Evolutionary conservation across 1,140 invertebrate genomes (phyloP), one percentile per base, ranked within the genome.

Genomic region (Drosophila kepulauana): DNA sequence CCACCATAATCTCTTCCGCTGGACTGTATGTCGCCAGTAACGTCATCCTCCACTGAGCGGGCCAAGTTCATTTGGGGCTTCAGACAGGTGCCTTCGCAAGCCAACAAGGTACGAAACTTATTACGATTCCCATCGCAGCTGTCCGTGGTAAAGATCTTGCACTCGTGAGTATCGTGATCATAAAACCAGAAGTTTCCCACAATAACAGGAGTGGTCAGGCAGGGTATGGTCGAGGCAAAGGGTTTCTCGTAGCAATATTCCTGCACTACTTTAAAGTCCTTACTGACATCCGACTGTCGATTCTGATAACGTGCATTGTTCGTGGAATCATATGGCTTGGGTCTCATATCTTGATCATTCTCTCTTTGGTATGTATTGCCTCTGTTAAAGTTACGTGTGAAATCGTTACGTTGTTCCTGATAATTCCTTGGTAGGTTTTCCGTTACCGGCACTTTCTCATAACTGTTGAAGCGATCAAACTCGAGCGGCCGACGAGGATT

Each of bases 161-260:
- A 92, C 30, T 89, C 67, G 35, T 74, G 79, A 65, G 82, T 81
- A 0, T 89, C 84, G 15, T 91, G 84, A 61, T 92, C 91, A 45
- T 91, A 92, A 51, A 91, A 92, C 91, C 91, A 92, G 57, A 59
- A 92, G 28, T 92, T 92, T 1, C 78, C 61, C 3, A 81, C 48
- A n/a, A 79, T 65, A 3, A 91, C 64, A 0, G 76, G 79, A 41
- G 68, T 71, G 2, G 71, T 77, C 16, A 88, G 11, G 45, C 91
- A 92, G 0, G 57, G 78, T 0, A 51, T 28, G 0, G 76, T 68
- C 1, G 77, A 80, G 11, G 69, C 77, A n/a, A 57, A 72, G 0
- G 91, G 91, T 10, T 91, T 91, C 52, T 88, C 67, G 5, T 76
- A 89, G 57, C 91, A 92, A 25, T 85, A 92, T 13, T 89, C 74